phyloP scores from a whole-genome alignment of 2,888 invertebrate genomes.

The Ophion costatus region DNA sequence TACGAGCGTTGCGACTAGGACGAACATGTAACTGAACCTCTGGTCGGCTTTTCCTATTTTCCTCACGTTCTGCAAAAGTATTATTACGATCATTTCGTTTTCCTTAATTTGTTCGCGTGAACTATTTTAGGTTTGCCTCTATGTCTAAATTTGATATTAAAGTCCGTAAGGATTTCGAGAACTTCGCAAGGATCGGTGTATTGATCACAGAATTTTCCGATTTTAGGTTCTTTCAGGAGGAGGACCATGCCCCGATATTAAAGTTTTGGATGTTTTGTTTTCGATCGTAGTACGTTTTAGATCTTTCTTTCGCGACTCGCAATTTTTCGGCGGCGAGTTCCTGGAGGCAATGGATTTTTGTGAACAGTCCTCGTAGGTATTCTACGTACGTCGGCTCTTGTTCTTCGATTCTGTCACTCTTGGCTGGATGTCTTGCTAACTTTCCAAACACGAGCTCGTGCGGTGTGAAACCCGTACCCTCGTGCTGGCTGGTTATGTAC shows the following conservation, averaged over 20 bases:
- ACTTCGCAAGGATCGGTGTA: slow-evolving; percentile 38
- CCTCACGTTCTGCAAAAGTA: no score
- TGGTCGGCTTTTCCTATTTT: no score
- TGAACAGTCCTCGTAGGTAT: slow-evolving; percentile 27
- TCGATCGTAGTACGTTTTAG: slow-evolving; percentile 30
- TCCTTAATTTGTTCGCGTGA: slow-evolving; percentile 34
- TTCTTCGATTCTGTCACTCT: slow-evolving; percentile 16
- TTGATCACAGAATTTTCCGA: slow-evolving; percentile 30
- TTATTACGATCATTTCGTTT: slow-evolving; percentile 6
- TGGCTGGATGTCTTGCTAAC: slow-evolving; percentile 33
- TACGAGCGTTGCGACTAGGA: no score
- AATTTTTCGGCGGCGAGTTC: no score
- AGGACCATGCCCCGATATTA: slow-evolving; percentile 29
- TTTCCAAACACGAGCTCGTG: slow-evolving; percentile 64
- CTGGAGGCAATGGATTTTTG: slow-evolving; percentile 28
- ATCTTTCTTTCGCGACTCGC: no score
- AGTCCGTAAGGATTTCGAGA: slow-evolving; percentile 12
- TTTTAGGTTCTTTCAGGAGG: slow-evolving; percentile 28
- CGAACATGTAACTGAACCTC: no score
- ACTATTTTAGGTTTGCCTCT: slow-evolving; percentile 20
- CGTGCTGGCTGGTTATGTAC: slow-evolving; percentile 61
- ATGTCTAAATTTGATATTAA: slow-evolving; percentile 25
- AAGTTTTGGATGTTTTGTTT: slow-evolving; percentile 42
- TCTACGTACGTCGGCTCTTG: slow-evolving; percentile 5
- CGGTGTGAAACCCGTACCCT: slow-evolving; percentile 60